Evolutionary conservation across 2,113 vertebrate species (phyloP).

Genomic region (Aegypius monachus): DNA sequence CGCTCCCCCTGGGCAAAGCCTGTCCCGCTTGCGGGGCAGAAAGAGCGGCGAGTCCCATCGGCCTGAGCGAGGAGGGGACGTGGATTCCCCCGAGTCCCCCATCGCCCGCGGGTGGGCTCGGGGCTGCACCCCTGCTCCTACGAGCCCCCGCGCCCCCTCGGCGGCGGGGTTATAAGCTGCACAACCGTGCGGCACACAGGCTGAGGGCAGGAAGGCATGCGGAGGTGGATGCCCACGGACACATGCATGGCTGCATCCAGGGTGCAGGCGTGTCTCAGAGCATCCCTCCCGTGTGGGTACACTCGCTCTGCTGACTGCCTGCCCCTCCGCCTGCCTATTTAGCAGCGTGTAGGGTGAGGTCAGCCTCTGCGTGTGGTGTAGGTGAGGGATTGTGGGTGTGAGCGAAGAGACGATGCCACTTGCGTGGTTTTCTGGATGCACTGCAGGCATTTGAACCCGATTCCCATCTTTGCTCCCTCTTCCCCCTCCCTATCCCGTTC

Average conservation of each 20-base stretch:
- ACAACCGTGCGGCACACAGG: background rate
- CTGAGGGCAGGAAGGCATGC: background rate
- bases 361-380: background rate
- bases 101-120: background rate
- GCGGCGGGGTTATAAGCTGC: accelerated
- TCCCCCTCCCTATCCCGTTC: background rate
- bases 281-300: background rate
- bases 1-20: background rate
- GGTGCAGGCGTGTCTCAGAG: accelerated
- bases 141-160: background rate
- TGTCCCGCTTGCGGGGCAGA: background rate
- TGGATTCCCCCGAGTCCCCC: background rate
- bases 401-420: background rate
- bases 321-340: background rate
- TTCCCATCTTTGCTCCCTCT: background rate
- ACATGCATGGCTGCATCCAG: too few species aligned
- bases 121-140: background rate
- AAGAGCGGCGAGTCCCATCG: background rate
- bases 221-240: background rate
- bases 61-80: background rate
- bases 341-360: background rate
- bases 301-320: accelerated
- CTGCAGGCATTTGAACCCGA: background rate
- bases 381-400: too few species aligned
- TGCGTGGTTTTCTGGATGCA: background rate